These are phyloP conservation scores for Hystrix cristata DNA, from an alignment of 2,113 vertebrate species.

Conservation along the genomic window DNA sequence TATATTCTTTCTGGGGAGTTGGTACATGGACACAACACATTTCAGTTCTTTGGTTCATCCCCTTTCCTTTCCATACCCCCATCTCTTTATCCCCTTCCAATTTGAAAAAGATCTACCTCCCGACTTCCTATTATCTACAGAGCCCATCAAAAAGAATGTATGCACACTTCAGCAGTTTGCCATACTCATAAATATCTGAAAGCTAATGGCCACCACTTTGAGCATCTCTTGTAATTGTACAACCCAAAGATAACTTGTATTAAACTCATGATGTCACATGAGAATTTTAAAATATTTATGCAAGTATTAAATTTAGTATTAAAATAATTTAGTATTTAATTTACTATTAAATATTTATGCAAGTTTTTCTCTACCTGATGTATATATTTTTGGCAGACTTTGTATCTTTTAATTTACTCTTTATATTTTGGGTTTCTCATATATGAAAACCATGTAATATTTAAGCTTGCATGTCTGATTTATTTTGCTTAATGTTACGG, in stretches of 20 bases:
- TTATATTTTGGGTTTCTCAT: neutral
- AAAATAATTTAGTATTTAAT: too few species aligned
- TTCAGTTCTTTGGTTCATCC: neutral
- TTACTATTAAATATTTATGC: too few species aligned
- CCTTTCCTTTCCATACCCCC: neutral
- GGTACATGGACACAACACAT: neutral
- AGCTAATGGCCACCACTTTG: neutral
- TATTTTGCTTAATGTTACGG: too few species aligned
- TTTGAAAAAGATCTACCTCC: neutral
- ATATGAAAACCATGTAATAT: too few species aligned
- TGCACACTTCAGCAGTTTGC: neutral
- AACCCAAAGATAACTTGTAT: neutral
- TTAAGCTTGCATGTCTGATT: neutral
- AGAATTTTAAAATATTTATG: too few species aligned
- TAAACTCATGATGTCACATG: neutral
- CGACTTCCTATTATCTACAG: neutral
- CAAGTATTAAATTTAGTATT: too few species aligned
- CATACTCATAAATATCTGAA: neutral
- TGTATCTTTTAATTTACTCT: neutral
- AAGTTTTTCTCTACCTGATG: neutral
- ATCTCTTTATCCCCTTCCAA: neutral
- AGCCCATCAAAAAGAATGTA: neutral
- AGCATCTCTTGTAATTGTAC: neutral
- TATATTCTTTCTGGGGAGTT: neutral
- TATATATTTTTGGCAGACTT: neutral